These are phyloP conservation scores for Takifugu rubripes DNA, from an alignment of 2,797 vertebrate species.

Conservation along the genomic window DNA sequence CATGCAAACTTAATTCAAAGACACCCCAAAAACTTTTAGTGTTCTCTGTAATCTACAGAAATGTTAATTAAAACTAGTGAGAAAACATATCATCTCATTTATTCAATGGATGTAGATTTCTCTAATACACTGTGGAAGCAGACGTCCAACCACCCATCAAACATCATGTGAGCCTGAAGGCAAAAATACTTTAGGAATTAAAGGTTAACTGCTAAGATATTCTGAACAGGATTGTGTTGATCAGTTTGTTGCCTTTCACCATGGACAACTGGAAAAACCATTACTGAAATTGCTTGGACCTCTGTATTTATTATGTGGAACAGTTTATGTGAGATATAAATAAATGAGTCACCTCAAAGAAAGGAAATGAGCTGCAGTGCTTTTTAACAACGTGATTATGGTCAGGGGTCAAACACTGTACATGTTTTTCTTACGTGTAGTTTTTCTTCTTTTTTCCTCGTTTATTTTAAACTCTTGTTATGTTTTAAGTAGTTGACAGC, in stretches of 20 bases:
- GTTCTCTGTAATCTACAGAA: slow-evolving; percentile 17
- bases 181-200: slow-evolving; percentile 11
- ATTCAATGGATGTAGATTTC: slow-evolving; percentile 9
- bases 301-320: too few relatives aligned
- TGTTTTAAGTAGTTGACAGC: slow-evolving; percentile 20
- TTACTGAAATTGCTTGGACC: too few relatives aligned
- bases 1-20: slow-evolving; percentile 12
- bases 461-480: slow-evolving; percentile 2
- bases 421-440: too few relatives aligned
- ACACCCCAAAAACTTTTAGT: slow-evolving; percentile 24
- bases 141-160: not conserved
- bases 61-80: slow-evolving; percentile 15
- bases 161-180: slow-evolving; percentile 3
- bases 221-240: not conserved
- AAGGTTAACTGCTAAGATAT: not conserved
- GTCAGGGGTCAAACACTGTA: too few relatives aligned
- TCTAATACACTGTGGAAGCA: not conserved
- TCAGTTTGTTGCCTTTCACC: not conserved
- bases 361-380: too few relatives aligned
- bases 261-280: slow-evolving; percentile 7
- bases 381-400: too few relatives aligned
- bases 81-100: not conserved
- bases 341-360: too few relatives aligned
- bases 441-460: too few relatives aligned
- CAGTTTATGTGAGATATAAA: too few relatives aligned